A percentile compares a stretch with the other conserved stretches of the same genome.
Conservation (phyloP, 2,113 vertebrate species). For the Chelonoidis abingdonii region DNA sequence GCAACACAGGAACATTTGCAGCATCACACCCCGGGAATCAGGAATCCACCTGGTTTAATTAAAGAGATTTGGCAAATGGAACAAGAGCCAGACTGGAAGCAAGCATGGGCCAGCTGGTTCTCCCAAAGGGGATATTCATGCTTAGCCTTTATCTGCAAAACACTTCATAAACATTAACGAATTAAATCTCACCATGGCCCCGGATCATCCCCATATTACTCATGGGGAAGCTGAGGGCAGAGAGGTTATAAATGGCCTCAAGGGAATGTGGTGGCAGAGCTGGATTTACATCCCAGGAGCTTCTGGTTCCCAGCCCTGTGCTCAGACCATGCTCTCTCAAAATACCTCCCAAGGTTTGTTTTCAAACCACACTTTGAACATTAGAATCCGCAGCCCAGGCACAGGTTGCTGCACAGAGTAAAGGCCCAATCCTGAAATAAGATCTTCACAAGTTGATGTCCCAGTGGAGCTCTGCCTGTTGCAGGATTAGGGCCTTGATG, state of each 20-base stretch:
- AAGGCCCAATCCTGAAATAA: rapidly evolving
- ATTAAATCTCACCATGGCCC: neutral
- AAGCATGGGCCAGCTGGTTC: neutral
- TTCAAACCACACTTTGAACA: neutral
- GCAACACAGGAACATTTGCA: neutral
- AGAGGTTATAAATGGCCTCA: slow-evolving; percentile 39
- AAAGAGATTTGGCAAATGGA: neutral
- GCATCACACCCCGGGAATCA: neutral
- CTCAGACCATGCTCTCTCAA: slow-evolving; percentile 58
- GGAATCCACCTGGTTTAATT: neutral
- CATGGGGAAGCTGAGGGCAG: neutral
- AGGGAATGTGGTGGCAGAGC: slow-evolving; percentile 23
- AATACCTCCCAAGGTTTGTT: slow-evolving; percentile 55
- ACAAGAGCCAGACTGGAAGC: neutral
- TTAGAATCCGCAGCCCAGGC: neutral
- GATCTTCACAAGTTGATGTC: neutral
- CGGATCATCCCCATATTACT: neutral
- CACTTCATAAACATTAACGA: neutral
- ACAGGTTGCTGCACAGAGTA: rapidly evolving
- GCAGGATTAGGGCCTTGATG: neutral
- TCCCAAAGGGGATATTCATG: neutral
- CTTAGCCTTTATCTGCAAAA: neutral
- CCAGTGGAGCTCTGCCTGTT: neutral
- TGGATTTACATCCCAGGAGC: slow-evolving; percentile 47
- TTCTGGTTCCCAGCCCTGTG: slow-evolving; percentile 50